Percentiles rank a stretch among this genome's conserved stretches.
These are phyloP conservation scores for Acanthis flammea DNA, from an alignment of 2,797 vertebrate species.

Conservation along the genomic window DNA sequence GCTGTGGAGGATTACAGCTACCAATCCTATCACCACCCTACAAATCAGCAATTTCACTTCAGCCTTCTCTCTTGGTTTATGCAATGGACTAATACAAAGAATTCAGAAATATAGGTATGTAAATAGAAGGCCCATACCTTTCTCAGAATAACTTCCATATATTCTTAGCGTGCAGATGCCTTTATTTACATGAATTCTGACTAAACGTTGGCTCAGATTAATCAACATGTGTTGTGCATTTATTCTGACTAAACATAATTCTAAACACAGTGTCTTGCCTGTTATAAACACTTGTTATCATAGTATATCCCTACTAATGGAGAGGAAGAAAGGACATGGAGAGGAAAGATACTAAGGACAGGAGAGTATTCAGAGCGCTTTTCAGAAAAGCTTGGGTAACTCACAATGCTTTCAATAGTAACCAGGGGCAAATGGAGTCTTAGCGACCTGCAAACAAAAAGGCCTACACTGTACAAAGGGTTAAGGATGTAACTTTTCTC, in stretches of 20 bases:
- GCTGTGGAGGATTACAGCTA: not conserved
- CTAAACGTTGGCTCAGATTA: not conserved
- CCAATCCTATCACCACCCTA: not conserved
- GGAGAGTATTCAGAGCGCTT: not conserved
- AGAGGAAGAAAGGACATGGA: not conserved
- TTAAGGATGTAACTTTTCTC: not conserved
- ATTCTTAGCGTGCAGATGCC: not conserved
- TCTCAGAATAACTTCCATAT: not conserved
- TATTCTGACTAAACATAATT: not conserved
- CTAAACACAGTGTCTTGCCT: not conserved
- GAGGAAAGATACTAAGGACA: not conserved
- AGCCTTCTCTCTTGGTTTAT: not conserved
- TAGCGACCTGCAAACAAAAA: not conserved
- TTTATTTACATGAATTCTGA: not conserved
- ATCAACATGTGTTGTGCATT: not conserved
- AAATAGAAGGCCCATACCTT: not conserved
- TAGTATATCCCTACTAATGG: not conserved
- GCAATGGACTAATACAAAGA: not conserved
- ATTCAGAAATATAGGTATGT: not conserved
- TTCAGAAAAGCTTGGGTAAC: not conserved
- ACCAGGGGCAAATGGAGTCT: not conserved
- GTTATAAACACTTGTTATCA: not conserved
- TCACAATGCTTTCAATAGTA: not conserved
- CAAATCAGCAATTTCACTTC: not conserved
- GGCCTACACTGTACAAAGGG: not conserved